phyloP scores from a whole-genome alignment of 2,888 invertebrate genomes.

The Acleris sparsana region DNA sequence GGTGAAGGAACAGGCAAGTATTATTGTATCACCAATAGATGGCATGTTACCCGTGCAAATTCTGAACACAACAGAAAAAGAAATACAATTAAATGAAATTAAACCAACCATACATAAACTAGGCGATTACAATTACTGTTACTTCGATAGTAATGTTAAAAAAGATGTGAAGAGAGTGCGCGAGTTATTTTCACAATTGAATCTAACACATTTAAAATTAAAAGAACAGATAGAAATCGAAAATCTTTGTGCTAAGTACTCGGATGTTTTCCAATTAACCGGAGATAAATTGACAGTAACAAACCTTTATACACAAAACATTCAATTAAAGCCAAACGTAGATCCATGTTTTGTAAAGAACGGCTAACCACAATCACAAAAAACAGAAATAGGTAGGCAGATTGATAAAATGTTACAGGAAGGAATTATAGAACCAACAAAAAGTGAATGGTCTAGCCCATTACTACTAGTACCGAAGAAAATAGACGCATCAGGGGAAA shows the following conservation, averaged over 20 bases:
- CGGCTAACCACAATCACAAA: not conserved
- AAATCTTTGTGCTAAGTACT: too few relatives aligned
- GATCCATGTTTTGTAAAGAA: not conserved
- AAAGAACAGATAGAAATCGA: too few relatives aligned
- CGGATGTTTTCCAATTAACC: too few relatives aligned
- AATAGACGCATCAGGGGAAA: not conserved
- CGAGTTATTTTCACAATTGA: not conserved
- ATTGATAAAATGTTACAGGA: not conserved
- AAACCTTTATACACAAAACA: not conserved
- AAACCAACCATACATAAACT: not conserved
- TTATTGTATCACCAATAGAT: not conserved
- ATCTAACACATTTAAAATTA: too few relatives aligned
- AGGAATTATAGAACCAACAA: not conserved
- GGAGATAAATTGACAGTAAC: constrained; percentile 1
- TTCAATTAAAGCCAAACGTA: constrained; percentile 1
- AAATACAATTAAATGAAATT: not conserved
- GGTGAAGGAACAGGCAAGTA: not conserved
- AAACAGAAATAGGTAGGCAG: not conserved
- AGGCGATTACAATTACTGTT: not conserved
- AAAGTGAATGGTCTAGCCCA: not conserved
- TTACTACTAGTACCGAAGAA: not conserved
- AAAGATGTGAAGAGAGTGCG: not conserved
- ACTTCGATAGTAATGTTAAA: not conserved
- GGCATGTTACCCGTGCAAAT: not conserved
- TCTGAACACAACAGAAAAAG: not conserved